Evolutionary conservation across 2,888 invertebrate species (phyloP), one percentile per base, ranked within the genome.

Genomic region (Megamerina dolium): DNA sequence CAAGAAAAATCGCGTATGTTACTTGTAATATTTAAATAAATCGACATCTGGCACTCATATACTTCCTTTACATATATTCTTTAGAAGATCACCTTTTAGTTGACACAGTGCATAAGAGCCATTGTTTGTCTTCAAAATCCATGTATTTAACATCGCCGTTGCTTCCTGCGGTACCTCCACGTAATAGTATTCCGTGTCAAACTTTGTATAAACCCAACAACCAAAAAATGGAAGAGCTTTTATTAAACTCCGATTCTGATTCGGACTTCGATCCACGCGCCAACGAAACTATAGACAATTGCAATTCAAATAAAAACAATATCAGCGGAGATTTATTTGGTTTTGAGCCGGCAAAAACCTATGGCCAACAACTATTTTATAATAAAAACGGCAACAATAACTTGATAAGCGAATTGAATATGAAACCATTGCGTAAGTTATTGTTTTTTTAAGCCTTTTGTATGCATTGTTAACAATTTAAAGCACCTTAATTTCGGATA

Each of bases 251-350:
- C 2, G 86, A 89, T 65, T 82, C 90, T 42, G 88, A 91, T 59
- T 83, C 81, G 51, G 85, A 89, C 70, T 93, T 93, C 64, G 88
- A 93, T 75, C 92, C 93, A 1, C 79, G 92, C 49, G 90, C 90
- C 16, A 84, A 79, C 56, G 90, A 90, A 66, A 80, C 52, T 45
- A 65, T 58, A 64, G 74, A 62, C 26, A 62, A 60, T 53, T 59
- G 60, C 3, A 39, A 39, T 16, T 31, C 37, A 27, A 40, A 43
- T 31, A 71, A 48, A 58, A 57, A 60, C 48, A 56, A 60, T 41
- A 49, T 56, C 38, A 64, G 64, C 51, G 69, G 70, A 48, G 70
- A 71, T 59, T 55, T 72, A 36, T 73, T 72, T 49, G 72, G 73
- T 29, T 73, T 72, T 45, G 72, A 72, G 50, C 70, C 72, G 23